Conservation (phyloP, 2,888 invertebrate genomes). For the Leucophenga maculata region DNA sequence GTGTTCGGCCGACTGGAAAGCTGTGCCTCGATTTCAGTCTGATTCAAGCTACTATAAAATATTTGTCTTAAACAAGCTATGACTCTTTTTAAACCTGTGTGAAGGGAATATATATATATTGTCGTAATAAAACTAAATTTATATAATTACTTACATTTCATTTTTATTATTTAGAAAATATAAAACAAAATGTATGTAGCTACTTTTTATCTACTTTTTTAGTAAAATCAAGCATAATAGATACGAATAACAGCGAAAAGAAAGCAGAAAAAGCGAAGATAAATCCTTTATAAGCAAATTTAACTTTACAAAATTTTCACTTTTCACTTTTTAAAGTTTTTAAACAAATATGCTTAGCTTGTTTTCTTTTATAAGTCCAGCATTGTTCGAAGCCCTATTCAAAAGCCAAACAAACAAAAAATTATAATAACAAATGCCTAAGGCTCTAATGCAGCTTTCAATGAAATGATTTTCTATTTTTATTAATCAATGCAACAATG, state of each 20-base stretch:
- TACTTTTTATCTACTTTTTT: constrained; percentile 22
- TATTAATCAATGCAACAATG: too few relatives aligned
- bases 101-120: too few relatives aligned
- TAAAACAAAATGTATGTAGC: neutral
- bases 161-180: too few relatives aligned
- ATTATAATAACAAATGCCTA: neutral
- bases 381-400: neutral
- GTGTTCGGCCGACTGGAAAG: too few relatives aligned
- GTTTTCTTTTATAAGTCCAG: constrained; percentile 8
- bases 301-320: neutral
- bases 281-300: constrained; percentile 50
- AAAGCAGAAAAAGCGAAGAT: constrained; percentile 45
- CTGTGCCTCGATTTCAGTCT: too few relatives aligned
- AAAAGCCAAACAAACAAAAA: neutral
- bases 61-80: too few relatives aligned
- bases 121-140: too few relatives aligned
- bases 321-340: constrained; percentile 2
- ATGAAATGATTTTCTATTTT: constrained; percentile 2
- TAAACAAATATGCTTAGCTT: constrained; percentile 15
- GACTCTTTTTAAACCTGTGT: too few relatives aligned
- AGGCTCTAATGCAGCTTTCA: neutral
- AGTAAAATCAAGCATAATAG: neutral
- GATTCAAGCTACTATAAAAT: too few relatives aligned
- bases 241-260: neutral
- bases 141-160: too few relatives aligned